These are phyloP conservation scores for Poecilia latipinna DNA, from an alignment of 2,113 vertebrate genomes.

Conservation along the genomic window DNA sequence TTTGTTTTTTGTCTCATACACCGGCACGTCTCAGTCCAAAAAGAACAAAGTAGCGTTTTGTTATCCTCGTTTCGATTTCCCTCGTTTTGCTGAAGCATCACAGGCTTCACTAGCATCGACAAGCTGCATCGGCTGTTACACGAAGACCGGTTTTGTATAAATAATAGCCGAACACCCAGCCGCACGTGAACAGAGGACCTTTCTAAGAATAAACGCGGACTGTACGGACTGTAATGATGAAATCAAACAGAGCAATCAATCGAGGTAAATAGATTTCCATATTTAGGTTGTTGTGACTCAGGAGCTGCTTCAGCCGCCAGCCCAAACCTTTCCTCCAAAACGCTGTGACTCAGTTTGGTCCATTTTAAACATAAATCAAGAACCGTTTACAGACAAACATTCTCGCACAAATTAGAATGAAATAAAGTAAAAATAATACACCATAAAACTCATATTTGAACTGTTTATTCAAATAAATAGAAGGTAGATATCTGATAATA, in stretches of 20 bases:
- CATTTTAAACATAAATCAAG: constrained; percentile 23
- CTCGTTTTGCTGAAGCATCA: constrained; percentile 24
- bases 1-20: not conserved
- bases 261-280: constrained; percentile 48
- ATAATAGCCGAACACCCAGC: constrained; percentile 13
- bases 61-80: not conserved
- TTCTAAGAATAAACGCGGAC: constrained; percentile 32
- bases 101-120: constrained; percentile 10
- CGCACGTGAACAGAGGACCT: constrained; percentile 14
- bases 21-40: too few relatives aligned
- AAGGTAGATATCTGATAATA: too few relatives aligned
- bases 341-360: constrained; percentile 40
- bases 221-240: constrained; percentile 32
- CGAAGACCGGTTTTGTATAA: constrained; percentile 20
- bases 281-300: constrained; percentile 52
- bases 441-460: too few relatives aligned
- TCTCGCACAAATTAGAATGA: not conserved
- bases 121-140: constrained; percentile 10
- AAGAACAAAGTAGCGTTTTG: not conserved
- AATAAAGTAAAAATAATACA: not conserved
- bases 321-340: constrained; percentile 27
- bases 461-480: too few relatives aligned
- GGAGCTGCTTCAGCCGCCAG: constrained; percentile 41
- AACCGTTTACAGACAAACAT: not conserved
- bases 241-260: constrained; percentile 36